phyloP scores from a whole-genome alignment of 2,797 vertebrate genomes.

The Poecilia wingei region DNA sequence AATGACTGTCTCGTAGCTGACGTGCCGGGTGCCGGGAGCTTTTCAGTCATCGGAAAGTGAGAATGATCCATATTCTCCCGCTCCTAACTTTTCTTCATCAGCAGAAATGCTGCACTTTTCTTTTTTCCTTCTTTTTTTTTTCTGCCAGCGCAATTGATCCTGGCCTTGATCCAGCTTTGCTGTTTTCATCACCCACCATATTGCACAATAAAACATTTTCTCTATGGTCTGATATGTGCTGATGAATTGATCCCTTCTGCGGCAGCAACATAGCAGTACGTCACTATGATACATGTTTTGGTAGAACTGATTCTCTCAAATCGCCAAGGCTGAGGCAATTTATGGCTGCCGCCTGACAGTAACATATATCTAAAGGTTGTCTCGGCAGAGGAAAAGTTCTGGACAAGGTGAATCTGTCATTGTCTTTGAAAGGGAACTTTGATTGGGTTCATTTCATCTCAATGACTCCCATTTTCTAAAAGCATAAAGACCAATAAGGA shows the following conservation, averaged over 20 bases:
- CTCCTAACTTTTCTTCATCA: conserved; percentile 54
- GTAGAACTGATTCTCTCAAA: conserved; percentile 52
- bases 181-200: conserved; percentile 38
- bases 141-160: conserved; percentile 17
- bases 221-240: conserved; percentile 44
- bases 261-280: conserved; percentile 30
- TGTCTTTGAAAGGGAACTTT: conserved; percentile 35
- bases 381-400: conserved; percentile 27
- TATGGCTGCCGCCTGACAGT: conserved; percentile 47
- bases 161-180: conserved; percentile 43
- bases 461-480: conserved; percentile 17
- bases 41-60: conserved; percentile 25
- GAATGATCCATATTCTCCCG: conserved; percentile 56
- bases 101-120: conserved; percentile 55
- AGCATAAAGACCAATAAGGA: conserved; percentile 14
- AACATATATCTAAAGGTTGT: conserved; percentile 45
- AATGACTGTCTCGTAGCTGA: conserved; percentile 57
- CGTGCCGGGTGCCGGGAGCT: conserved; percentile 35
- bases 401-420: conserved; percentile 46
- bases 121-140: conserved; percentile 4
- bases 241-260: conserved; percentile 60
- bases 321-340: conserved; percentile 36
- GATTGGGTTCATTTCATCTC: conserved; percentile 22
- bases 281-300: conserved; percentile 55
- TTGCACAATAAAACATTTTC: conserved; percentile 55